Evolutionary conservation across 2,888 invertebrate species (phyloP).

Genomic region (Thecophora atra): DNA sequence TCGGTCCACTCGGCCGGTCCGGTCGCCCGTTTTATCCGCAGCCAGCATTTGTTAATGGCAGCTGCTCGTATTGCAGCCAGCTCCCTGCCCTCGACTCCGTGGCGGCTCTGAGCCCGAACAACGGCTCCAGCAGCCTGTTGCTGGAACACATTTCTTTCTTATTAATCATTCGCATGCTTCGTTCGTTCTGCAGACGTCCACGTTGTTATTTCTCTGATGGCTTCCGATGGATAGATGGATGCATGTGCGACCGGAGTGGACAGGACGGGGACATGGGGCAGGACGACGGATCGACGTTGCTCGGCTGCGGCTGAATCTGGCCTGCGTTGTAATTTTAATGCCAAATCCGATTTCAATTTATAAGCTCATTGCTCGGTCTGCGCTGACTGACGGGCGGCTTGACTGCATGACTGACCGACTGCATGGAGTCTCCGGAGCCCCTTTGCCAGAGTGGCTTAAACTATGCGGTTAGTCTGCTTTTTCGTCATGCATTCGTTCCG

Average conservation of each 20-base stretch:
- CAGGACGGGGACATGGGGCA: neutral
- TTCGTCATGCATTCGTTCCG: constrained; percentile 19
- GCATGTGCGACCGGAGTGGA: constrained; percentile 8
- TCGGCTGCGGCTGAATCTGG: constrained; percentile 18
- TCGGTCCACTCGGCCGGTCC: too few relatives aligned
- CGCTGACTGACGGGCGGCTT: neutral
- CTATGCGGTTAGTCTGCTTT: constrained; percentile 9
- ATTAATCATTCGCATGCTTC: constrained; percentile 38
- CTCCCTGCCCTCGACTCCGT: neutral
- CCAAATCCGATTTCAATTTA: constrained; percentile 42
- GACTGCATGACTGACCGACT: neutral
- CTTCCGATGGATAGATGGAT: constrained; percentile 29
- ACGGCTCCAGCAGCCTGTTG: constrained; percentile 16
- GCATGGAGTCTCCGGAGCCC: neutral
- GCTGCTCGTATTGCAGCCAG: constrained; percentile 24
- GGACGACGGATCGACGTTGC: constrained; percentile 13
- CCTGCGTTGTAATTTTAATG: constrained; percentile 37
- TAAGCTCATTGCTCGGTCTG: constrained; percentile 34
- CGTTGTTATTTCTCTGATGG: constrained; percentile 23
- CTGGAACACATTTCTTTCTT: constrained; percentile 35
- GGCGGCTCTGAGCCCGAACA: neutral
- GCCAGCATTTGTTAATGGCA: constrained; percentile 31
- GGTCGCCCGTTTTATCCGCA: constrained; percentile 11
- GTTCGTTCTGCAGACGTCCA: constrained; percentile 31
- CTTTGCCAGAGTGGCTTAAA: constrained; percentile 17